phyloP scores from a whole-genome alignment of 2,888 invertebrate genomes.

The Sphinx pinastri region DNA sequence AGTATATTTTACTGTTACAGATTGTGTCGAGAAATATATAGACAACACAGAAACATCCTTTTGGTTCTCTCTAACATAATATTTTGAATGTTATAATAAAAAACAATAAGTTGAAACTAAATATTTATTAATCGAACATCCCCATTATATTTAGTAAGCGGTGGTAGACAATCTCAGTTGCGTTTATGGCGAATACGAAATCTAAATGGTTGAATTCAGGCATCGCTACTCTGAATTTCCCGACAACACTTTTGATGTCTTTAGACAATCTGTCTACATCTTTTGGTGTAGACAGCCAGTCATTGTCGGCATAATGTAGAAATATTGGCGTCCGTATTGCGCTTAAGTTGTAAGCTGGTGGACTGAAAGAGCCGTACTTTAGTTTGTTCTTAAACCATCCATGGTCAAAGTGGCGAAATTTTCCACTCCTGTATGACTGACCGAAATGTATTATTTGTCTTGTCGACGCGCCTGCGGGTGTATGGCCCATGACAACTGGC shows the following conservation, averaged over 20 bases:
- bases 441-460: constrained; percentile 80
- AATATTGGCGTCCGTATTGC: constrained; percentile 75
- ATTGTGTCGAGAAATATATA: not conserved
- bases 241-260: constrained; percentile 69
- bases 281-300: constrained; percentile 74
- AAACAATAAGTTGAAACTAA: constrained; percentile 28
- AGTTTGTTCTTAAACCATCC: constrained; percentile 68
- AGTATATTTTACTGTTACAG: not conserved
- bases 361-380: constrained; percentile 73
- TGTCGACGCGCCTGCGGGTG: constrained; percentile 79
- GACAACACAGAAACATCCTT: not conserved
- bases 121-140: constrained; percentile 54
- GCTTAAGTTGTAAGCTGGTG: constrained; percentile 78
- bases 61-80: not conserved
- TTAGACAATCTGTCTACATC: constrained; percentile 72
- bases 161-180: constrained; percentile 84
- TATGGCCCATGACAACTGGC: constrained; percentile 76
- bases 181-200: constrained; percentile 83
- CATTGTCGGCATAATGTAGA: constrained; percentile 80
- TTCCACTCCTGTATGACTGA: constrained; percentile 71
- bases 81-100: constrained; percentile 34
- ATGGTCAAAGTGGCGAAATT: constrained; percentile 80
- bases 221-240: constrained; percentile 75
- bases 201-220: constrained; percentile 83
- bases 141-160: constrained; percentile 74